Percentiles rank a stretch among this genome's conserved stretches.
Evolutionary conservation across 1,140 invertebrate species (phyloP).

Genomic region (Panulirus ornatus): DNA sequence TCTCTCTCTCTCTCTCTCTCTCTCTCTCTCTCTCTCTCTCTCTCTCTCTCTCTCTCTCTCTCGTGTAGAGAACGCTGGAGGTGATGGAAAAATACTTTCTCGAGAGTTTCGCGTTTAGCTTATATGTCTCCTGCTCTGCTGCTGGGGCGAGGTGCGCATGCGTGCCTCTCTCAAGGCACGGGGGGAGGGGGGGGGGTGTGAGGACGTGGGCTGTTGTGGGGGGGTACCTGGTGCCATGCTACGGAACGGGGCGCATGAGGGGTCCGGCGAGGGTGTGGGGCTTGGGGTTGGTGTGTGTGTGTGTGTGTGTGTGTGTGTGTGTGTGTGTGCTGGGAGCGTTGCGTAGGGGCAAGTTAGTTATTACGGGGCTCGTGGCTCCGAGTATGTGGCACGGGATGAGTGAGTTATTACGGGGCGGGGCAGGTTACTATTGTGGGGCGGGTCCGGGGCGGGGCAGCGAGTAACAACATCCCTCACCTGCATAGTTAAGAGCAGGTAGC

Average conservation of each 20-base stretch:
- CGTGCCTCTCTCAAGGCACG: not conserved
- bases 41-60: not conserved
- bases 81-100: not conserved
- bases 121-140: too few relatives aligned
- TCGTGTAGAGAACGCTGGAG: not conserved
- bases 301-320: not conserved
- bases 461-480: not conserved
- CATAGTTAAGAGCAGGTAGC: not conserved
- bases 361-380: too few relatives aligned
- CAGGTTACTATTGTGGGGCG: constrained; percentile 4
- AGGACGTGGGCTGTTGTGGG: not conserved
- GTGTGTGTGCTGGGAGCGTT: not conserved
- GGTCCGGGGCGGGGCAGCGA: not conserved
- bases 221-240: not conserved
- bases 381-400: not conserved
- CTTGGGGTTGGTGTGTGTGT: not conserved
- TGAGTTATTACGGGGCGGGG: constrained; percentile 15
- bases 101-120: too few relatives aligned
- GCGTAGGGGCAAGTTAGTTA: not conserved
- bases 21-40: constrained; percentile 5
- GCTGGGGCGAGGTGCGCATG: too few relatives aligned
- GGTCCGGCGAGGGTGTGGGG: not conserved
- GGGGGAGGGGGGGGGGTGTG: not conserved
- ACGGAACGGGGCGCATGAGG: too few relatives aligned
- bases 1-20: constrained; percentile 4